A percentile compares a stretch with the other conserved stretches of the same genome.
phyloP scores from a whole-genome alignment of 2,888 invertebrate species.

The Pilophorus perplexus region DNA sequence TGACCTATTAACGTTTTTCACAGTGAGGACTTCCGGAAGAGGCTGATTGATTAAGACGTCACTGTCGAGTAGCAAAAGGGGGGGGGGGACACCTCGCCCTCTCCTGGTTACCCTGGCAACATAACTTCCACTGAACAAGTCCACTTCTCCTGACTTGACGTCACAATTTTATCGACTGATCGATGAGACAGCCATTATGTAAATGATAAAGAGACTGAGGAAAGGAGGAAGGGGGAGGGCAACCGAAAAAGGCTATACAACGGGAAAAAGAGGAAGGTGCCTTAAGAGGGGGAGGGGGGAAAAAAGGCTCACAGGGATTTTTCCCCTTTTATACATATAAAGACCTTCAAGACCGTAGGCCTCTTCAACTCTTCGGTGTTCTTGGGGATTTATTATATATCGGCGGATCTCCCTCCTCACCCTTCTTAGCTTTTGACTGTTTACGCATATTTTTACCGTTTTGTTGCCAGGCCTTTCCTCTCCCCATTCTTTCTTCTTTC shows the following conservation, averaged over 20 bases:
- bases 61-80: constrained; percentile 14
- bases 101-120: constrained; percentile 30
- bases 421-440: constrained; percentile 20
- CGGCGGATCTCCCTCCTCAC: constrained; percentile 17
- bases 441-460: constrained; percentile 43
- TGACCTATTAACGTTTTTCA: constrained; percentile 32
- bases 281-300: background rate
- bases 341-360: constrained; percentile 26
- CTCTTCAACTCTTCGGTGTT: constrained; percentile 38
- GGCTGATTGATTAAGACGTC: constrained; percentile 39
- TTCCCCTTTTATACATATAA: constrained; percentile 38
- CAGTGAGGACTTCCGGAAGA: constrained; percentile 4
- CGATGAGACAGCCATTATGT: constrained; percentile 47
- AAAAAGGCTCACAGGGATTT: constrained; percentile 29
- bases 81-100: too few species aligned
- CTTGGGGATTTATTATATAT: constrained; percentile 41
- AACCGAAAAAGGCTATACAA: constrained; percentile 27
- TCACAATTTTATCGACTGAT: constrained; percentile 48
- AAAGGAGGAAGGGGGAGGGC: constrained; percentile 18
- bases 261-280: constrained; percentile 10
- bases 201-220: constrained; percentile 47
- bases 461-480: constrained; percentile 36
- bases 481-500: background rate
- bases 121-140: constrained; percentile 33
- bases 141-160: constrained; percentile 43